Percentiles rank a stretch among this genome's conserved stretches.
Evolutionary conservation across 2,113 vertebrate species (phyloP).

Genomic region (Petrocephalus zakoni): DNA sequence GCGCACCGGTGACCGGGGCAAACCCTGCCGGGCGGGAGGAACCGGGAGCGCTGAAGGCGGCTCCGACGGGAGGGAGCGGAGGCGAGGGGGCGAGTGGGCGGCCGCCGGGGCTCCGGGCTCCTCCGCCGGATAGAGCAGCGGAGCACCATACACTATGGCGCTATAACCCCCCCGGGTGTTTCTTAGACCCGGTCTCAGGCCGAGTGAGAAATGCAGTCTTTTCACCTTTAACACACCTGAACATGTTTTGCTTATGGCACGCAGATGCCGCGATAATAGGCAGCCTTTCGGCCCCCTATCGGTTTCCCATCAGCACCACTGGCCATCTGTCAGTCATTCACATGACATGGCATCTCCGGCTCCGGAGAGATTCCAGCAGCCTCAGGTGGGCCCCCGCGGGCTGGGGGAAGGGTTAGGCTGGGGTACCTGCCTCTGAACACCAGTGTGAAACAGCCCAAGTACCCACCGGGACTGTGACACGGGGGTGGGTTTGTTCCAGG

Average conservation of each 20-base stretch:
- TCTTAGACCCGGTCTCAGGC: neutral
- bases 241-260: neutral
- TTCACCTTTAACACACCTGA: neutral
- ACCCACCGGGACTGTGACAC: neutral
- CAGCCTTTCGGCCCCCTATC: neutral
- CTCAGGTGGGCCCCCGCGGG: neutral
- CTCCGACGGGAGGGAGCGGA: neutral
- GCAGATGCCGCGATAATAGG: neutral
- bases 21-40: neutral
- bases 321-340: neutral
- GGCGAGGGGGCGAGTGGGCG: no score
- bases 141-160: neutral
- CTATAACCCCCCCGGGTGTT: neutral
- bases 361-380: neutral
- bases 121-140: no score
- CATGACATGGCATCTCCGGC: neutral
- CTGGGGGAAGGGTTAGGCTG: neutral
- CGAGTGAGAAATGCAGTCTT: neutral
- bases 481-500: conserved; percentile 23
- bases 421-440: neutral
- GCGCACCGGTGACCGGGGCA: neutral
- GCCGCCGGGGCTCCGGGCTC: no score
- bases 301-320: neutral
- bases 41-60: neutral
- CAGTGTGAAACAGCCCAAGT: neutral